Conservation (phyloP, 2,797 vertebrate genomes). For the Fistularia commersonii region DNA sequence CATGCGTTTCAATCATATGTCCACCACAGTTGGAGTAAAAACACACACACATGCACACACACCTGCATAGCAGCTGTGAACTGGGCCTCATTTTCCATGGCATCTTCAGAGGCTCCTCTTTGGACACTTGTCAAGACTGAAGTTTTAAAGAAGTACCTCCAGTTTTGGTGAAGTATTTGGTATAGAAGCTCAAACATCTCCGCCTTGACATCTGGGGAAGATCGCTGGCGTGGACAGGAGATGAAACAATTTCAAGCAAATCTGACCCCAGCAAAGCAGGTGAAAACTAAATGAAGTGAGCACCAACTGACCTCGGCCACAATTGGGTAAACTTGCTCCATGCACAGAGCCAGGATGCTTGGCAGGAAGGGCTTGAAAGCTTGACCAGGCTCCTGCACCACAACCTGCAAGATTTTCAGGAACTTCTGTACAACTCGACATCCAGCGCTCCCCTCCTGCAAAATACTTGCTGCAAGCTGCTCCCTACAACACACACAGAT, state of each 20-base stretch:
- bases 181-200: conserved; percentile 96
- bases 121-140: conserved; percentile 91
- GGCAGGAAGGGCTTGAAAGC: conserved; percentile 96
- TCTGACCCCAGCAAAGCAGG: not conserved
- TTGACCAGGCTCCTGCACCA: conserved; percentile 96
- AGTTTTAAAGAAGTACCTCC: conserved; percentile 97
- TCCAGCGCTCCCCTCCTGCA: conserved; percentile 93
- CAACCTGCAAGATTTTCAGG: conserved; percentile 93
- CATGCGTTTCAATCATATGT: not conserved
- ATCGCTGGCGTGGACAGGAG: conserved; percentile 72
- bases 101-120: conserved; percentile 84
- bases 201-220: conserved; percentile 93
- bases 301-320: conserved; percentile 85
- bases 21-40: too few species aligned
- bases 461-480: conserved; percentile 93
- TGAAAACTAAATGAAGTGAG: not conserved
- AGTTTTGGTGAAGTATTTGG: conserved; percentile 95
- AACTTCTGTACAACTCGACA: conserved; percentile 96
- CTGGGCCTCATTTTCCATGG: conserved; percentile 95
- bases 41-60: not conserved
- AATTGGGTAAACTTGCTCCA: conserved; percentile 98
- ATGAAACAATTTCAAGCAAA: not conserved
- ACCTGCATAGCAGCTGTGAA: conserved; percentile 96
- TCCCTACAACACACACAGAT: conserved; percentile 74
- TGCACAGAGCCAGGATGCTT: conserved; percentile 92